Evolutionary conservation across 1,140 invertebrate genomes (phyloP).

Genomic region (Dreissena polymorpha): DNA sequence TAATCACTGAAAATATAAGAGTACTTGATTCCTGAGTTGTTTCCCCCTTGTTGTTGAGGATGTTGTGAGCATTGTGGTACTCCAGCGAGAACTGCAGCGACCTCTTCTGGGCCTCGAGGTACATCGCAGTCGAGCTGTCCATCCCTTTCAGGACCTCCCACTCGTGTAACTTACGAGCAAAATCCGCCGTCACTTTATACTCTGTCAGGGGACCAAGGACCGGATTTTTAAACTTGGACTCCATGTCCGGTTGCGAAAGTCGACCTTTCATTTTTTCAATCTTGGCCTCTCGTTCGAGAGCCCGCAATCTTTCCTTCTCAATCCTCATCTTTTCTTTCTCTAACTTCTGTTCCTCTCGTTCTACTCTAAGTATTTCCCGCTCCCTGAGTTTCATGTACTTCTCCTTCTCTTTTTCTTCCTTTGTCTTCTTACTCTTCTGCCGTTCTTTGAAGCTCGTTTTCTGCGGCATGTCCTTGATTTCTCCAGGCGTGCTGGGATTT

Average conservation of each 20-base stretch:
- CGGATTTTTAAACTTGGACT: constrained; percentile 67
- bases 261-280: constrained; percentile 79
- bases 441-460: constrained; percentile 55
- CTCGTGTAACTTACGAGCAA: constrained; percentile 93
- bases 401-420: constrained; percentile 70
- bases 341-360: constrained; percentile 84
- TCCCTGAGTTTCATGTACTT: constrained; percentile 76
- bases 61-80: constrained; percentile 45
- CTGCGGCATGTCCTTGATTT: constrained; percentile 14
- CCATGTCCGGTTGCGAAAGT: constrained; percentile 69
- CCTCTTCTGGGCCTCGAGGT: constrained; percentile 67
- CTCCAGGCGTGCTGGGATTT: constrained; percentile 20
- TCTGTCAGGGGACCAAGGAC: constrained; percentile 68
- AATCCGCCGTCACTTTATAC: constrained; percentile 88
- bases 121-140: constrained; percentile 65
- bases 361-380: constrained; percentile 84
- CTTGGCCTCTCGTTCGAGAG: constrained; percentile 82
- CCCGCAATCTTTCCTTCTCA: constrained; percentile 74
- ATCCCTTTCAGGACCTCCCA: constrained; percentile 87
- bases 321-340: constrained; percentile 84
- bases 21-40: background rate
- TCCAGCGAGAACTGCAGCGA: constrained; percentile 56
- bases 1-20: no score
- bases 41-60: constrained; percentile 9
- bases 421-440: constrained; percentile 68